Percentiles rank a stretch among this genome's conserved stretches.
phyloP scores from a whole-genome alignment of 2,797 vertebrate genomes.

The Leuciscus waleckii region DNA sequence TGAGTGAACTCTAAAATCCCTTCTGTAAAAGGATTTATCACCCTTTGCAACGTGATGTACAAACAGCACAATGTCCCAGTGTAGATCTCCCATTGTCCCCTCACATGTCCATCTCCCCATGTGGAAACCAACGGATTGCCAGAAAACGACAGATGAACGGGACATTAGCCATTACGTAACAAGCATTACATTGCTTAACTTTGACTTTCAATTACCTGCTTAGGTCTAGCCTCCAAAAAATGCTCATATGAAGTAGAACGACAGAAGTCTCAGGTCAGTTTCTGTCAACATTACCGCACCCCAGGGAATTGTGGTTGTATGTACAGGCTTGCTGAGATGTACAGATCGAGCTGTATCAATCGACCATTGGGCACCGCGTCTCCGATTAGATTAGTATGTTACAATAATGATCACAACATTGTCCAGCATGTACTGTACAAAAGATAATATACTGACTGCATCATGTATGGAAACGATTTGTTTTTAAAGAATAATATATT shows the following conservation, averaged over 20 bases:
- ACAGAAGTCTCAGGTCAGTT: constrained; percentile 2
- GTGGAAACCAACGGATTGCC: constrained; percentile 14
- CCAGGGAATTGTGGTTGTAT: constrained; percentile 22
- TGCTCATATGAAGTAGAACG: background rate
- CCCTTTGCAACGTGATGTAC: constrained; percentile 23
- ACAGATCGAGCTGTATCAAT: constrained; percentile 17
- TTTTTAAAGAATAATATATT: background rate
- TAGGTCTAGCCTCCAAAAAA: constrained; percentile 14
- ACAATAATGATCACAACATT: background rate
- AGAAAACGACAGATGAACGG: constrained; percentile 30
- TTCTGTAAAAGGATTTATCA: background rate
- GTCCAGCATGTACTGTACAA: constrained; percentile 11
- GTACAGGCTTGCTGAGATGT: constrained; percentile 25
- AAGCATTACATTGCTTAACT: constrained; percentile 36
- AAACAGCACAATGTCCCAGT: constrained; percentile 13
- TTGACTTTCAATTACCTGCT: constrained; percentile 32
- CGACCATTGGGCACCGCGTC: background rate
- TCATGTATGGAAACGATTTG: background rate
- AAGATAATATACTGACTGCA: background rate
- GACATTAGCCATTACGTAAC: constrained; percentile 44
- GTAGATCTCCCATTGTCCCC: constrained; percentile 10
- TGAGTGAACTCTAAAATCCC: constrained; percentile 1
- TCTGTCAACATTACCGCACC: constrained; percentile 12
- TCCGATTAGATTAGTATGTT: background rate
- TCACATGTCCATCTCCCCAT: constrained; percentile 27